phyloP scores from a whole-genome alignment of 1,140 invertebrate genomes.

The Sinella curviseta region DNA sequence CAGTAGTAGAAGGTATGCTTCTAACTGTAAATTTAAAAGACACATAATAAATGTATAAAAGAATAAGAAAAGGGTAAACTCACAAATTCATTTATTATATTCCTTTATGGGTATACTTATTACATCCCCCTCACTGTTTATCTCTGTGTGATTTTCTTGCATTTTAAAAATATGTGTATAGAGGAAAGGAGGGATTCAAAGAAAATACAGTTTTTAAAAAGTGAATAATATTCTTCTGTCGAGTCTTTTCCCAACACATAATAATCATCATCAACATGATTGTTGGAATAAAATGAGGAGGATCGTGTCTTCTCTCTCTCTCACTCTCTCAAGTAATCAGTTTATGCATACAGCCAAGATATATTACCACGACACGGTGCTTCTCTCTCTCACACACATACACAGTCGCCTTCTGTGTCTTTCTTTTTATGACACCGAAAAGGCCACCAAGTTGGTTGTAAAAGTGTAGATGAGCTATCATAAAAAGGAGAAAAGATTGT shows the following conservation, averaged over 20 bases:
- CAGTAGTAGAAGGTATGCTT: background rate
- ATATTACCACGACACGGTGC: background rate
- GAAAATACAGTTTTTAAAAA: background rate
- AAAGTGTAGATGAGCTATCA: slow-evolving; percentile 30
- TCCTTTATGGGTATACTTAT: no score
- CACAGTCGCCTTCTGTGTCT: background rate
- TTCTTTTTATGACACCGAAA: slow-evolving; percentile 34
- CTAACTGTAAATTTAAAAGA: background rate
- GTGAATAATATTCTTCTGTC: no score
- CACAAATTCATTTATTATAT: no score
- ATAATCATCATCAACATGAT: background rate
- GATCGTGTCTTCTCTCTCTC: background rate
- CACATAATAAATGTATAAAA: background rate
- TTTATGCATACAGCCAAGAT: slow-evolving; percentile 16
- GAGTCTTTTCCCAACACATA: background rate
- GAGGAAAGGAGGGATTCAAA: background rate
- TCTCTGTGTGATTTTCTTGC: background rate
- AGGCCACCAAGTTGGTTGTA: slow-evolving; percentile 35
- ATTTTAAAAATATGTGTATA: background rate
- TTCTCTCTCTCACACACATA: background rate
- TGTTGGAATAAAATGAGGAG: background rate
- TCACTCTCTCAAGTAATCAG: background rate
- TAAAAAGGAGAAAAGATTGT: slow-evolving; percentile 18
- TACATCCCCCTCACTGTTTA: no score
- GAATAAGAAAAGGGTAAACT: background rate